Base-by-base conservation (phyloP, 2,888 invertebrate species). In the Nemotelus nigrinus region DNA sequence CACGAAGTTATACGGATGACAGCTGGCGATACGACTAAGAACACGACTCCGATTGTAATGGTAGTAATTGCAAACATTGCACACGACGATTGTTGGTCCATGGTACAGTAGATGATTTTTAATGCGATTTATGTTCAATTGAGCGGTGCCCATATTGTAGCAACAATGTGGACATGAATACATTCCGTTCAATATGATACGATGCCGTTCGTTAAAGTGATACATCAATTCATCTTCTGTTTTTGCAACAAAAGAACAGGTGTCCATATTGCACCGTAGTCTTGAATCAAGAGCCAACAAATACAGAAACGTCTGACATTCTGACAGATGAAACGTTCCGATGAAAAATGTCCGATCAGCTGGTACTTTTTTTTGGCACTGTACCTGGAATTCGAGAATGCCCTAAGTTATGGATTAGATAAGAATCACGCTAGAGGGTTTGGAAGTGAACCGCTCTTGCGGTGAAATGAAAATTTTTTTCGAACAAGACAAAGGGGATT, bases 1-100 rank as follows among this genome's bases (percentile, higher is more conserved):
- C 1, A 60, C 74, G 47, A 74, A 74, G 47, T 74, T 74, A 41
- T 60, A 74, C 47, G 74, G 74, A 60, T 74, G 74, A 63, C 74
- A 74, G 10, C 8, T 63, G 50, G 10, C 48, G 60, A 74, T 74
- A 39, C 63, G 74, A 25, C 63, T 55, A 60, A 74, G 25, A 41
- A 74, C 74, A 2, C 48, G 45, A 2, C 4, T n/a, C 3, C 74
- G 74, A 60, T 64, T 64, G 45, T 76, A 65, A 44, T 76, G 63
- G 41, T 65, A 76, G 8, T 53, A 76, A 8, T 76, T 76, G 55
- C 76, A 76, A 1, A 65, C 55, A 44, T 76, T 64, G 43, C 76
- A 76, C 2, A 76, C 53, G 39, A 53, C 45, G 5, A 76, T 64
- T 55, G 53, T 65, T 43, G 50, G 65, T 4, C 76, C 76, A 57